phyloP scores from a whole-genome alignment of 2,888 invertebrate genomes.

The Luffia ferchaultella region DNA sequence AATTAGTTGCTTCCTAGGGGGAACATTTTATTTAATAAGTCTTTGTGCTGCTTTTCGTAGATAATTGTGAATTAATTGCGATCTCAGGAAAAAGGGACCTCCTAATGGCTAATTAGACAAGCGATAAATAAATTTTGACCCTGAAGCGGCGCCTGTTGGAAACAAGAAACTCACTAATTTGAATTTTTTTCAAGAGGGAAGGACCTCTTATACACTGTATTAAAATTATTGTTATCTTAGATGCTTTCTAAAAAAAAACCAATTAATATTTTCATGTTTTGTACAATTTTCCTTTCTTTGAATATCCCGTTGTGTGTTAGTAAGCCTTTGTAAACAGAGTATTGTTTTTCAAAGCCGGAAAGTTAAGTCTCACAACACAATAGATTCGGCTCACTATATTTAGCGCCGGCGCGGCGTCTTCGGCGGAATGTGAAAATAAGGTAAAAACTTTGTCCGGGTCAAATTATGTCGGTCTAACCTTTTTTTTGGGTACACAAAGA shows the following conservation, averaged over 20 bases:
- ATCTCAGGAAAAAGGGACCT: conserved; percentile 22
- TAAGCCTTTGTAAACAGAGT: background rate
- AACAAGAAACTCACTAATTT: background rate
- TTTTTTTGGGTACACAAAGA: background rate
- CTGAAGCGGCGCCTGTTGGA: conserved; percentile 14
- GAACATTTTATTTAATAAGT: conserved; percentile 56
- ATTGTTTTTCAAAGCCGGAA: background rate
- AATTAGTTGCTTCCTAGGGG: conserved; percentile 6
- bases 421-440: background rate
- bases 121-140: conserved; percentile 45
- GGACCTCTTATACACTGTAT: background rate
- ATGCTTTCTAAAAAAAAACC: background rate
- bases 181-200: background rate
- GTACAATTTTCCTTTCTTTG: background rate
- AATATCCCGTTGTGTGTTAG: too few species aligned
- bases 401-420: background rate
- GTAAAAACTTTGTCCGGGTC: background rate
- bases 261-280: background rate
- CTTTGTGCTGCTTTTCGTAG: conserved; percentile 46
- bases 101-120: conserved; percentile 35
- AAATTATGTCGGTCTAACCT: background rate
- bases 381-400: background rate
- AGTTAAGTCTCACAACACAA: background rate
- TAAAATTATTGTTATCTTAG: background rate
- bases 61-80: conserved; percentile 24